These are phyloP conservation scores for Oncorhynchus clarkii DNA, from an alignment of 2,113 vertebrate genomes.

Conservation along the genomic window DNA sequence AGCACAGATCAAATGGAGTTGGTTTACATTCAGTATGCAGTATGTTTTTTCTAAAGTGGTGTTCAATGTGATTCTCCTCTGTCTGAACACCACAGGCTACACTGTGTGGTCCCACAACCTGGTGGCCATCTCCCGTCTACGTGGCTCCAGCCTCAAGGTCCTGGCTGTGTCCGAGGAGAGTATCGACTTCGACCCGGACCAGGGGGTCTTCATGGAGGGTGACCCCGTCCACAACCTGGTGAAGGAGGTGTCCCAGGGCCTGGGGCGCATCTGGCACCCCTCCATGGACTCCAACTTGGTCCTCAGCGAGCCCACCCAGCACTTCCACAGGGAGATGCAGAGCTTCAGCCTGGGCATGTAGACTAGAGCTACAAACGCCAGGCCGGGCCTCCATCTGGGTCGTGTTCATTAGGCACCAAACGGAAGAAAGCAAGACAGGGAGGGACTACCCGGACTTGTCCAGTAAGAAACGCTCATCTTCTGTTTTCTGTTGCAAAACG, in stretches of 20 bases:
- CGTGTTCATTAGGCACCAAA: no score
- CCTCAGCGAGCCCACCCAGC: slow-evolving; percentile 92
- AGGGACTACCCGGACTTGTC: no score
- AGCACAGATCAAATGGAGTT: background rate
- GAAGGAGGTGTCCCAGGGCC: slow-evolving; percentile 94
- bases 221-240: slow-evolving; percentile 94
- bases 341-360: slow-evolving; percentile 95
- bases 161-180: slow-evolving; percentile 96
- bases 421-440: no score
- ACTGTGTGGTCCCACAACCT: slow-evolving; percentile 97
- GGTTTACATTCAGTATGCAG: background rate
- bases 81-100: slow-evolving; percentile 77
- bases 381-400: slow-evolving; percentile 6
- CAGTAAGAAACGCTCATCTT: no score
- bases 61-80: background rate
- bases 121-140: slow-evolving; percentile 95
- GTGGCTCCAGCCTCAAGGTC: slow-evolving; percentile 89
- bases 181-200: slow-evolving; percentile 96
- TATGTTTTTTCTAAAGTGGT: background rate
- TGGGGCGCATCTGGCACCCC: slow-evolving; percentile 91
- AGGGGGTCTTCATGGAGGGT: slow-evolving; percentile 88
- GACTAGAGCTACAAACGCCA: background rate
- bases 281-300: slow-evolving; percentile 90
- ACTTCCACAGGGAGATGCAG: slow-evolving; percentile 96
- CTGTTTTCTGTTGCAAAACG: no score